phyloP scores from a whole-genome alignment of 2,888 invertebrate species.

The Tanypteryx hageni region DNA sequence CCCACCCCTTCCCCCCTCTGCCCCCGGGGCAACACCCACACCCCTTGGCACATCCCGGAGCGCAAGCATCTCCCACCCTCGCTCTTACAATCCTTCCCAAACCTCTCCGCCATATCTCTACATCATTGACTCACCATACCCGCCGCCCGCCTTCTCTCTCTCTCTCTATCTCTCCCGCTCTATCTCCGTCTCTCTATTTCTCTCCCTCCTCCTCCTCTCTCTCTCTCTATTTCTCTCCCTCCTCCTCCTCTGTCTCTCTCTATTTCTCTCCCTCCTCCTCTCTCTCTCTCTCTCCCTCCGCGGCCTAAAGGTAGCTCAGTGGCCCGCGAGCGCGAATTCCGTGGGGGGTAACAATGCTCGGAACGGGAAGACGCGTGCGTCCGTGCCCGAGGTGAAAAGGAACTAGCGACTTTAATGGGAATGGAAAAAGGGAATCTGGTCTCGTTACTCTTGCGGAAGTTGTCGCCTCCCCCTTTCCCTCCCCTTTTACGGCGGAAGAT shows the following conservation, averaged over 20 bases:
- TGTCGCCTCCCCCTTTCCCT: conserved; percentile 6
- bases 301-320: neutral
- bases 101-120: neutral
- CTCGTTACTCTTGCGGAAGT: conserved; percentile 23
- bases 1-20: neutral
- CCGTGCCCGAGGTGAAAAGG: neutral
- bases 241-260: neutral
- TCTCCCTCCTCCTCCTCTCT: neutral
- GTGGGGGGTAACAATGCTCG: neutral
- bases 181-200: neutral
- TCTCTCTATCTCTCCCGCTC: neutral
- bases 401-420: neutral
- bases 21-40: conserved; percentile 46
- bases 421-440: neutral
- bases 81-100: neutral
- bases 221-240: neutral
- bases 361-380: neutral
- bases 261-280: neutral
- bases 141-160: neutral
- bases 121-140: conserved; percentile 42
- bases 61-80: neutral
- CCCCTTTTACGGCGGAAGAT: conserved; percentile 32
- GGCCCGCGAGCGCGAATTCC: neutral
- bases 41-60: conserved; percentile 7
- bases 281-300: neutral